Evolutionary conservation across 2,888 invertebrate species (phyloP).

Genomic region (Coremacera marginata): DNA sequence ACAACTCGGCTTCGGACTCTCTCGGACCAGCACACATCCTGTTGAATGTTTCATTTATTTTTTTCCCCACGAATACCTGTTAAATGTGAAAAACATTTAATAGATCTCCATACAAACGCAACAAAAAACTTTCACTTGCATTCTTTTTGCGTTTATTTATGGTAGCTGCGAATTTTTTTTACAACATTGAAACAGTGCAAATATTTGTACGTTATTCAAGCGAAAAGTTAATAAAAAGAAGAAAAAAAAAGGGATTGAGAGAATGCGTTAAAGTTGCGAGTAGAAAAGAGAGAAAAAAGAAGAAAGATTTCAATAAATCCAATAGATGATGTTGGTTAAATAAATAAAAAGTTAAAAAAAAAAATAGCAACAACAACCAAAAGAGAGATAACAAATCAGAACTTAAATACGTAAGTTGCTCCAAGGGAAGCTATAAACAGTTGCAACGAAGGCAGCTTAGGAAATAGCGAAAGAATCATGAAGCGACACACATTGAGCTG

Average conservation of each 20-base stretch:
- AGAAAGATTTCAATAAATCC: conserved; percentile 5
- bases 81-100: conserved; percentile 9
- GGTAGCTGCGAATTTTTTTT: neutral
- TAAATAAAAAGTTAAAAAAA: neutral
- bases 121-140: neutral
- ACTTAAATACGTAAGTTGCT: neutral
- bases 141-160: neutral
- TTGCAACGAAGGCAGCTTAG: no score
- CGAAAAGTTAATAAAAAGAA: conserved; percentile 20
- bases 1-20: neutral
- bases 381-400: neutral
- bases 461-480: no score
- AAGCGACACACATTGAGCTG: no score
- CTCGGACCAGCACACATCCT: neutral
- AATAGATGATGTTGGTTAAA: neutral
- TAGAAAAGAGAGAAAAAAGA: neutral
- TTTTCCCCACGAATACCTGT: neutral
- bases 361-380: neutral
- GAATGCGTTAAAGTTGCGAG: neutral
- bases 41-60: conserved; percentile 5
- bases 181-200: conserved; percentile 14
- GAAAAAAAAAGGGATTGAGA: neutral
- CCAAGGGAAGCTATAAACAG: no score
- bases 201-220: conserved; percentile 22
- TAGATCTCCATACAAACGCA: neutral